A percentile compares a stretch with the other conserved stretches of the same genome.
These are phyloP conservation scores for Diadema setosum DNA, from an alignment of 35 echinoderm and acorn worm species.

Conservation along the genomic window DNA sequence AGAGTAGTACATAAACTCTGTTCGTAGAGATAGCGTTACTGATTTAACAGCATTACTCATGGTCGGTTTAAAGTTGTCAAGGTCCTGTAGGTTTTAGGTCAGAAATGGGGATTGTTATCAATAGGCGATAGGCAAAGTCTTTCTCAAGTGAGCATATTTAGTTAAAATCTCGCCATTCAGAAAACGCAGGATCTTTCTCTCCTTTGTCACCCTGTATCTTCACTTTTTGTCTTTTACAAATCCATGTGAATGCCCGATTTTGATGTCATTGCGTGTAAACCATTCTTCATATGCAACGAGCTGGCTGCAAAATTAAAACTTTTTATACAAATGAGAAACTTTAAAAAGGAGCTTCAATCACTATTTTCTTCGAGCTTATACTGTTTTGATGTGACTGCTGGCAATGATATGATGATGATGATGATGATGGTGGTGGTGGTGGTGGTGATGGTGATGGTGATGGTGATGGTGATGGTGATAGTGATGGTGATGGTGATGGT, in stretches of 20 bases:
- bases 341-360: background rate
- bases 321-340: background rate
- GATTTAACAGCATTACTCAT: background rate
- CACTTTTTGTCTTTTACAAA: too few species aligned
- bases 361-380: background rate
- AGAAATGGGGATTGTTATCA: background rate
- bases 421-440: background rate
- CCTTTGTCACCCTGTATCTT: too few species aligned
- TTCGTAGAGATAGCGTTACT: background rate
- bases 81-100: background rate
- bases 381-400: background rate
- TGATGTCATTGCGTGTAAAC: too few species aligned
- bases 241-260: too few species aligned
- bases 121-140: background rate
- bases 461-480: background rate
- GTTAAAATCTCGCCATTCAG: too few species aligned
- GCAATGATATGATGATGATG: background rate
- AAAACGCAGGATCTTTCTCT: too few species aligned
- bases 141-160: background rate
- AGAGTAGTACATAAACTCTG: background rate
- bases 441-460: background rate
- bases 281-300: background rate
- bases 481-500: background rate
- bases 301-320: background rate
- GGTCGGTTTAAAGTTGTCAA: background rate